Evolutionary conservation across 2,888 invertebrate species (phyloP), one percentile per base, ranked within the genome.

Genomic region (Malachius bipustulatus): DNA sequence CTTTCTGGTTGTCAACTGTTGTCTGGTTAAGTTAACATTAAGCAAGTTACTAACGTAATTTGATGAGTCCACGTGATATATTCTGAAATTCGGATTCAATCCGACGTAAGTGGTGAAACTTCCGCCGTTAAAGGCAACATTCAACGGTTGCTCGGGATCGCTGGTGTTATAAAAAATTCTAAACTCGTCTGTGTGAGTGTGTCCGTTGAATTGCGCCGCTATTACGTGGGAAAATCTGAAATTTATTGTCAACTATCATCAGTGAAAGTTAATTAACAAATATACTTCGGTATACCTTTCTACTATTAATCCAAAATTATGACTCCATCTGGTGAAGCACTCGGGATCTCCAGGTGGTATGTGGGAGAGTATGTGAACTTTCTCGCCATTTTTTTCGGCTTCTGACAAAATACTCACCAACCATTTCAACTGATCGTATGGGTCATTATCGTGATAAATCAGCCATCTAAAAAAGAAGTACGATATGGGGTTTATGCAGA

Each of bases 361-460:
- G 34, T 59, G 59, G 1, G 55, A 52, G 32, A 59, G 39, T 35
- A 59, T 55, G 36, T 59, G 59, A 3, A 59, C 58, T 50, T 73
- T 70, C 55, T 89, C 85, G 1, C 71, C 69, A 1, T 70, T 70
- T 26, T 62, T 54, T 57, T 93, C 93, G 0, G 91, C 82, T 39
- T 72, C 62, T 31, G 71, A 63, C 3, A 94, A 62, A 34, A 80
- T 77, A 4, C 73, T 61, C 1, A 81, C 73, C 16, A 93, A 59
- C 91, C 91, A 94, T 34, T 76, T 70, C 35, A 94, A 64, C 56
- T 89, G 83, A 3, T 65, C 73, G 43, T 76, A 73, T 1, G 82
- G 76, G 51, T 87, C 83, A 16, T 62, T 56, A 39, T 57, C 56
- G 44, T 83, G 45, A 31, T 51, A 54, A 1, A 53, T 34, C 16